Percentiles rank a stretch among this genome's conserved stretches.
Conservation (phyloP, 2,888 invertebrate genomes). For the Macrostomum cliftonense region DNA sequence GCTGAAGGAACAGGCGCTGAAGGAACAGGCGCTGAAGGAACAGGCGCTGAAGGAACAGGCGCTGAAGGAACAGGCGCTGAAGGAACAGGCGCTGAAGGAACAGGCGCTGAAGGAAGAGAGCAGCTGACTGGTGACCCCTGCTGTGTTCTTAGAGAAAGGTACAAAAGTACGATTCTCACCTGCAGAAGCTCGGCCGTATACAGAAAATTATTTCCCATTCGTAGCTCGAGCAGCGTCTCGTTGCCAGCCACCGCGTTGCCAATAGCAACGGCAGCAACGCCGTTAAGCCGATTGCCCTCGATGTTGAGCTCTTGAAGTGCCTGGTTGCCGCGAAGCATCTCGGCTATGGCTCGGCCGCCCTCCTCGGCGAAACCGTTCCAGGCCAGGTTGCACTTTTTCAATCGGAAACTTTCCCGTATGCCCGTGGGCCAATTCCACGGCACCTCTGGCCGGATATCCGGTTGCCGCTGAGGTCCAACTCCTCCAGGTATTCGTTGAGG, state of each 20-base stretch:
- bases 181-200: conserved; percentile 28
- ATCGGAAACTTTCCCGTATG: conserved; percentile 29
- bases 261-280: conserved; percentile 21
- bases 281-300: conserved; percentile 29
- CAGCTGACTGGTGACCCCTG: no score
- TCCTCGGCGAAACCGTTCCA: conserved; percentile 34
- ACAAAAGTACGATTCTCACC: not conserved
- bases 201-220: conserved; percentile 35
- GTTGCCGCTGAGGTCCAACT: conserved; percentile 24
- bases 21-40: no score
- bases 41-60: no score
- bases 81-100: no score
- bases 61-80: no score
- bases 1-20: no score
- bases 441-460: conserved; percentile 22
- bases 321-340: conserved; percentile 26
- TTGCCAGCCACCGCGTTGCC: conserved; percentile 20
- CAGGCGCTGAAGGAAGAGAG: no score
- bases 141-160: no score
- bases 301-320: conserved; percentile 28
- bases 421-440: conserved; percentile 17
- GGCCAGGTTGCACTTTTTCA: conserved; percentile 27
- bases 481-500: conserved; percentile 20
- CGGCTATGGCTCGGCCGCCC: conserved; percentile 30
- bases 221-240: conserved; percentile 10